Percentiles rank a stretch among this genome's conserved stretches.
Evolutionary conservation across 1,140 invertebrate genomes (phyloP).

Genomic region (Panagrolaimus sp.): DNA sequence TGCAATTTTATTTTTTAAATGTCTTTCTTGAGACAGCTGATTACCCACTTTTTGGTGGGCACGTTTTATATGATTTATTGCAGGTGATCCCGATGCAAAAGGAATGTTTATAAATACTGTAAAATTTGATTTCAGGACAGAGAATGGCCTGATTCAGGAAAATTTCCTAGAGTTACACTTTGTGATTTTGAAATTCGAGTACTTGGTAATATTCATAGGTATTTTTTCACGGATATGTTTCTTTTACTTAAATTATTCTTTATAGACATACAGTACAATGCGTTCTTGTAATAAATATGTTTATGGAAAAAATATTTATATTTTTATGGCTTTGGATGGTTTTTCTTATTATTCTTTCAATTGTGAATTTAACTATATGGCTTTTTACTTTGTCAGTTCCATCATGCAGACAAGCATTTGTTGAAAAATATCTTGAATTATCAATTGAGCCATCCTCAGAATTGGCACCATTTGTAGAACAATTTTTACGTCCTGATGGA

Average conservation of each 20-base stretch:
- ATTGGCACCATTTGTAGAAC: constrained; percentile 45
- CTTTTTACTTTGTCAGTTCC: constrained; percentile 46
- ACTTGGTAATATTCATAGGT: constrained; percentile 59
- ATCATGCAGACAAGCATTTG: constrained; percentile 48
- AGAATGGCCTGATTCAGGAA: constrained; percentile 55
- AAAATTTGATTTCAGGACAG: constrained; percentile 36
- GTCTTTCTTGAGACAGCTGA: constrained; percentile 61
- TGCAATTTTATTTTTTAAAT: constrained; percentile 63
- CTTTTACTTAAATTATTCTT: constrained; percentile 4
- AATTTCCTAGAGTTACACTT: constrained; percentile 62
- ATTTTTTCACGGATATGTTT: constrained; percentile 7
- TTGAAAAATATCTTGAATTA: constrained; percentile 50
- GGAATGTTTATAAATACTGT: not conserved
- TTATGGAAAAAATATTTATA: constrained; percentile 59
- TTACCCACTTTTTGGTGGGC: constrained; percentile 62
- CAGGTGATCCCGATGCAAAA: too few species aligned
- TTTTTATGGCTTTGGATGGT: constrained; percentile 58
- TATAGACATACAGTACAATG: constrained; percentile 39
- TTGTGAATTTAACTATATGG: constrained; percentile 53
- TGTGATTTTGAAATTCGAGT: constrained; percentile 60
- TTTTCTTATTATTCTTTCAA: constrained; percentile 46
- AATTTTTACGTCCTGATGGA: constrained; percentile 54
- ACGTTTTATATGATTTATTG: constrained; percentile 61
- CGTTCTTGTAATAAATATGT: constrained; percentile 54
- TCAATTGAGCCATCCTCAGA: constrained; percentile 28